Base-by-base conservation (phyloP, 2,888 invertebrate species). In the Eupithecia abbreviata region DNA sequence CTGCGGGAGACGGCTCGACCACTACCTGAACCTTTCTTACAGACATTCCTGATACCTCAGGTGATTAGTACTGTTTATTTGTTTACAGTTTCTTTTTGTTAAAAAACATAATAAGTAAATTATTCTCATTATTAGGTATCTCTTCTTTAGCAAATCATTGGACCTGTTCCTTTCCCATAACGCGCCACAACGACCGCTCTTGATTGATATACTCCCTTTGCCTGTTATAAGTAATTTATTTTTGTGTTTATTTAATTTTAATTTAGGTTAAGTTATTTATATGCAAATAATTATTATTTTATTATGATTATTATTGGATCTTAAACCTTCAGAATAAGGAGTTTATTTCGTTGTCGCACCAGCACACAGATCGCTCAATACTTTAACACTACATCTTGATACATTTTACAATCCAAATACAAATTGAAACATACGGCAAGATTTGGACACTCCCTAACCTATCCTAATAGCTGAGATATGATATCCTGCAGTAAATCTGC, bases 1-100 rank as follows among this genome's bases (percentile, higher is more conserved):
- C 70, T 15, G 15, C 2, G 4, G 51, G 41, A 66, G 55, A 41
- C 73, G 68, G 75, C 78, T 76, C 55, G 47, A 45, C n/a, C 4
- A n/a, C 68, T 45, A 18, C 68, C 9, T 13, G 4, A 12, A 13
- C 0, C 13, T 12, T 13, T 49, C 13, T 49, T 49, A 4, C 13
- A 49, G 49, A 13, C 49, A 13, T 47, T 47, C 12, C 12, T 47
- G 47, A 47, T 47, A 47, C 47, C 13, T 13, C 47, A 13, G 49
- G 49, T 49, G 13, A 30, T 30, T 30, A 30, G 30, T 30, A 1
- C 30, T 30, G 30, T 30, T n/a, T n/a, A n/a, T n/a, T n/a, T n/a
- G n/a, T n/a, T n/a, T n/a, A n/a, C n/a, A n/a, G n/a, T n/a, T n/a
- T n/a, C 30, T 30, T 30, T 30, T 30, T 30, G 30, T 30, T 30